Conservation (phyloP, 2,888 invertebrate genomes). For the Melanophora roralis region DNA sequence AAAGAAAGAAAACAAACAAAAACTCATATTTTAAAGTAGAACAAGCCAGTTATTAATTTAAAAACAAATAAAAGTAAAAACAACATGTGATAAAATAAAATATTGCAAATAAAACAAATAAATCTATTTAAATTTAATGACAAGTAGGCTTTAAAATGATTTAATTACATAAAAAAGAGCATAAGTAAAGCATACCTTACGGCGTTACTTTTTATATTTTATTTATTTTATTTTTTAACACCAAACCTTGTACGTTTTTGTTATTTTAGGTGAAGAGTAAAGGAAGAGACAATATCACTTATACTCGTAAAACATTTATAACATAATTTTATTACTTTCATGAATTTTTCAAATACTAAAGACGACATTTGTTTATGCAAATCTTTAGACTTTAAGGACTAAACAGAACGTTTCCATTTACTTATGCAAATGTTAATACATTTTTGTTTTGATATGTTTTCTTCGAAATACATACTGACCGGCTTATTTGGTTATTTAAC, state of each 20-base stretch:
- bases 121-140: not conserved
- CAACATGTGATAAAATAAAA: not conserved
- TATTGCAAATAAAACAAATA: not conserved
- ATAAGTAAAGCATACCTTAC: not conserved
- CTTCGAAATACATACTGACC: no score
- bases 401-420: not conserved
- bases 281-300: not conserved
- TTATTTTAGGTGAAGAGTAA: not conserved
- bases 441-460: not conserved
- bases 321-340: not conserved
- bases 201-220: not conserved
- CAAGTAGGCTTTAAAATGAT: not conserved
- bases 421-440: not conserved
- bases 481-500: not conserved
- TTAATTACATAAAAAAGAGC: not conserved
- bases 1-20: not conserved
- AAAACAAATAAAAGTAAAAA: not conserved
- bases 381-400: not conserved
- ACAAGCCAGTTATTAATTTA: not conserved
- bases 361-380: not conserved
- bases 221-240: not conserved
- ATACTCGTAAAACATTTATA: not conserved
- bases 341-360: not conserved
- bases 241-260: not conserved
- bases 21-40: not conserved